A percentile compares a stretch with the other conserved stretches of the same genome.
phyloP scores from a whole-genome alignment of 2,797 vertebrate species.

The Triplophysa yarkandensis region DNA sequence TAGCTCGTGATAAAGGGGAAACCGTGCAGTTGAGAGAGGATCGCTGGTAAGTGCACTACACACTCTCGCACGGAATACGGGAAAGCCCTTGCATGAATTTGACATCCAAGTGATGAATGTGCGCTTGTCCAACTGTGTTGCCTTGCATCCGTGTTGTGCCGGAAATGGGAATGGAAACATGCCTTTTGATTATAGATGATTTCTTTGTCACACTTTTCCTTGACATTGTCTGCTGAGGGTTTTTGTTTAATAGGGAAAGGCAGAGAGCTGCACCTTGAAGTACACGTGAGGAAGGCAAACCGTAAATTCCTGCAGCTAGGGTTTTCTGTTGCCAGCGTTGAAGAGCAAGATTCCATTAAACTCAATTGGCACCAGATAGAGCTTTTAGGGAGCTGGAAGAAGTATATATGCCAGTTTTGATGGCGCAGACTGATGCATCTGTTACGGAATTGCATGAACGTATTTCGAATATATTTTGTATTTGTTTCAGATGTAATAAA shows the following conservation, averaged over 20 bases:
- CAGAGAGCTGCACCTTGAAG: constrained; percentile 39
- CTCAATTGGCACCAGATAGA: constrained; percentile 1
- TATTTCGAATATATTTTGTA: not conserved
- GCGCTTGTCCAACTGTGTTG: not conserved
- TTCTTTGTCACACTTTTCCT: constrained; percentile 18
- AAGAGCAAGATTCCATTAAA: constrained; percentile 38
- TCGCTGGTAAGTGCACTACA: constrained; percentile 47
- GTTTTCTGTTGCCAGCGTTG: constrained; percentile 9
- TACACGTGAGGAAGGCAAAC: constrained; percentile 46
- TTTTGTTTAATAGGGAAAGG: constrained; percentile 28
- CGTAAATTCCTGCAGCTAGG: constrained; percentile 30
- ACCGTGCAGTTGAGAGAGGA: constrained; percentile 30
- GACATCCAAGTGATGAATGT: not conserved
- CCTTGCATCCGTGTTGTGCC: not conserved
- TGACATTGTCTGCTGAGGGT: constrained; percentile 1
- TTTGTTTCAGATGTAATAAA: not conserved
- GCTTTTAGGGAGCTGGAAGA: constrained; percentile 44
- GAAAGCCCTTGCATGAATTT: constrained; percentile 4
- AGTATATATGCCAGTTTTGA: constrained; percentile 19
- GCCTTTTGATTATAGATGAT: constrained; percentile 19
- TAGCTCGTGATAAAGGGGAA: constrained; percentile 29
- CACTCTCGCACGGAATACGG: constrained; percentile 1
- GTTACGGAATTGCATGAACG: not conserved
- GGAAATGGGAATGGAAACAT: constrained; percentile 8
- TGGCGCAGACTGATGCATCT: not conserved